A percentile compares a stretch with the other conserved stretches of the same genome.
Evolutionary conservation across 2,113 vertebrate genomes (phyloP).

Genomic region (Grammatotria lemairii): DNA sequence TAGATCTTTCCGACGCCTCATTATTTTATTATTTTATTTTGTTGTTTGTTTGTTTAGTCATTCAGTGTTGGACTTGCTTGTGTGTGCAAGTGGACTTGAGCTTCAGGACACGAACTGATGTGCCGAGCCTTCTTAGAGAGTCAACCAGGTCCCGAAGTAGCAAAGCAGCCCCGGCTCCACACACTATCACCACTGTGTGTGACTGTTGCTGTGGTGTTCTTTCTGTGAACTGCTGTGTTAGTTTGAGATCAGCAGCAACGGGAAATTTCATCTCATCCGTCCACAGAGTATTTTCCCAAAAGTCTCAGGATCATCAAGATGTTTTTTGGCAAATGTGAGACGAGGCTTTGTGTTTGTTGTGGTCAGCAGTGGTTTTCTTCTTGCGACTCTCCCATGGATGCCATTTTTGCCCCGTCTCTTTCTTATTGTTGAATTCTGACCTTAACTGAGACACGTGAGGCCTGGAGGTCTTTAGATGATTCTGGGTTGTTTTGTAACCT

Average conservation of each 20-base stretch:
- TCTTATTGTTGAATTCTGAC: neutral
- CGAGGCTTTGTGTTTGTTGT: neutral
- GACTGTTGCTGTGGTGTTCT: neutral
- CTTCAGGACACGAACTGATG: neutral
- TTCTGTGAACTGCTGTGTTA: neutral
- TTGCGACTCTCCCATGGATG: neutral
- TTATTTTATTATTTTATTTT: neutral
- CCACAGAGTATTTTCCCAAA: neutral
- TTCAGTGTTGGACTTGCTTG: neutral
- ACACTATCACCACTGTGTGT: neutral
- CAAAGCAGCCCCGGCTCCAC: neutral
- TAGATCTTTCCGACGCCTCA: rapidly evolving
- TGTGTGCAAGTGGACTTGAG: neutral
- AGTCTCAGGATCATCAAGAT: rapidly evolving
- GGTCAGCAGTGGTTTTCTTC: neutral
- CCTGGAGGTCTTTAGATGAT: neutral
- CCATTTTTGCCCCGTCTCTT: neutral
- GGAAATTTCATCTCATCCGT: neutral
- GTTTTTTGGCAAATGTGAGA: neutral
- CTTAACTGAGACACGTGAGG: neutral
- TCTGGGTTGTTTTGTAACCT: neutral
- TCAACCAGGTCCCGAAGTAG: neutral
- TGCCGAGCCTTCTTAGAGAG: neutral
- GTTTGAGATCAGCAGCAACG: neutral
- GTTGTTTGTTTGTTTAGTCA: neutral